phyloP scores from a whole-genome alignment of 2,888 invertebrate species.

The Zaprionus lineosus region DNA sequence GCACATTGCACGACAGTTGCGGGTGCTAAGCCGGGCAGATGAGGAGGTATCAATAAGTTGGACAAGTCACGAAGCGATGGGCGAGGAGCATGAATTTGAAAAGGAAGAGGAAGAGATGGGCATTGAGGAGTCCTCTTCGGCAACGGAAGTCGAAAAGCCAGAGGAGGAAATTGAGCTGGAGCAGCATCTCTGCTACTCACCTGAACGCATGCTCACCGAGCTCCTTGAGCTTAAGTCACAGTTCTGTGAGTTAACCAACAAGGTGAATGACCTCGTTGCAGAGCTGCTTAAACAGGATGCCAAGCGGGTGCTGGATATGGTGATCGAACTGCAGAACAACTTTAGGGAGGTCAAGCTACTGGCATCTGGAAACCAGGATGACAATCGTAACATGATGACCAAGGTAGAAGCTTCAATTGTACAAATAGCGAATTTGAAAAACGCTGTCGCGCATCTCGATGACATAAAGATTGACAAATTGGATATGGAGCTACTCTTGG shows the following conservation, averaged over 20 bases:
- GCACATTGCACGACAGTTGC: conserved; percentile 51
- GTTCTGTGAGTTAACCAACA: conserved; percentile 72
- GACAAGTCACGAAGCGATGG: conserved; percentile 41
- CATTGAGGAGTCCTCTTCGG: conserved; percentile 10
- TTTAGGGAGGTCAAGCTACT: conserved; percentile 56
- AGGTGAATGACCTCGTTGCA: conserved; percentile 73
- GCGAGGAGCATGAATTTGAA: conserved; percentile 34
- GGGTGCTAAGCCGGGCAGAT: conserved; percentile 35
- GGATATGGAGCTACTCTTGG: conserved; percentile 88
- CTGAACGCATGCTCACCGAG: conserved; percentile 72
- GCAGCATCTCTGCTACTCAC: conserved; percentile 66
- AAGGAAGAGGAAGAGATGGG: conserved; percentile 38
- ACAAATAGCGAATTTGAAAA: conserved; percentile 43
- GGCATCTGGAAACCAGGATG: conserved; percentile 44
- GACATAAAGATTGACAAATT: conserved; percentile 88
- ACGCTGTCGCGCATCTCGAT: conserved; percentile 83
- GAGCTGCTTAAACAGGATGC: conserved; percentile 68
- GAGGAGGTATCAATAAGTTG: conserved; percentile 59
- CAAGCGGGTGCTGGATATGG: conserved; percentile 49
- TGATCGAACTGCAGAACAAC: conserved; percentile 59
- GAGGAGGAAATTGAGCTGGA: conserved; percentile 68
- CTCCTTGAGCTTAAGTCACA: conserved; percentile 74
- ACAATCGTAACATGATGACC: conserved; percentile 25
- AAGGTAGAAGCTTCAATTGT: conserved; percentile 30
- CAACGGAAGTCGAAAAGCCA: conserved; percentile 51